Conservation (phyloP, 2,888 invertebrate species). For the Lobophora halterata region DNA sequence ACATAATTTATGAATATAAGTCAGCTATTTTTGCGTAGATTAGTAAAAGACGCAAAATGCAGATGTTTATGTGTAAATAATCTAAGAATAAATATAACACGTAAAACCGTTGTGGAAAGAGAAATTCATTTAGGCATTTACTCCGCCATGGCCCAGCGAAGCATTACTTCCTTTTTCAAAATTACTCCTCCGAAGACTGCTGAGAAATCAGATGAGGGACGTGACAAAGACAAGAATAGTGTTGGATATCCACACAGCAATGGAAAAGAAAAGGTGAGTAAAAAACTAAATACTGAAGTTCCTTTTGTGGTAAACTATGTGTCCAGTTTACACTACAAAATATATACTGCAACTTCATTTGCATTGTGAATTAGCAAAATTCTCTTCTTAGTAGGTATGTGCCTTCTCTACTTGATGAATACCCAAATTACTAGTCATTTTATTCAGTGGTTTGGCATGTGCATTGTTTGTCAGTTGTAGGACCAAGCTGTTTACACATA, state of each 20-base stretch:
- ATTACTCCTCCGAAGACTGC: conserved; percentile 54
- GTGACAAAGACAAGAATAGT: conserved; percentile 6
- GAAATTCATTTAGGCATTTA: conserved; percentile 1
- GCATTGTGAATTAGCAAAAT: no score
- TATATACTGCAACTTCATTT: no score
- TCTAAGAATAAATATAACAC: conserved; percentile 1
- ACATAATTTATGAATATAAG: conserved; percentile 15
- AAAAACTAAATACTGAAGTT: no score
- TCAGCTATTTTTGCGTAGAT: conserved; percentile 6
- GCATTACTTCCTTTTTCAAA: conserved; percentile 72
- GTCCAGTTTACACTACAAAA: no score
- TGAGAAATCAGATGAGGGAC: conserved; percentile 20
- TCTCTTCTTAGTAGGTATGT: no score
- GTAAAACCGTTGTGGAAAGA: conserved; percentile 5
- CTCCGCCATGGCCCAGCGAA: conserved; percentile 67
- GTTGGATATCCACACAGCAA: conserved; percentile 21
- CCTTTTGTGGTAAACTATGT: no score
- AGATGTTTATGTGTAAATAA: conserved; percentile 5
- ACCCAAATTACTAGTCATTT: no score
- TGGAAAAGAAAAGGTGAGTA: conserved; percentile 41
- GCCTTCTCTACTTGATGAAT: no score
- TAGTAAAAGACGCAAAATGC: conserved; percentile 5
- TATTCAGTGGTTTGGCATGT: no score
- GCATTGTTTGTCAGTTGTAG: no score
- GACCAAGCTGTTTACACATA: no score